Conservation (phyloP, 2,888 invertebrate species). For the Drosophila quinaria region DNA sequence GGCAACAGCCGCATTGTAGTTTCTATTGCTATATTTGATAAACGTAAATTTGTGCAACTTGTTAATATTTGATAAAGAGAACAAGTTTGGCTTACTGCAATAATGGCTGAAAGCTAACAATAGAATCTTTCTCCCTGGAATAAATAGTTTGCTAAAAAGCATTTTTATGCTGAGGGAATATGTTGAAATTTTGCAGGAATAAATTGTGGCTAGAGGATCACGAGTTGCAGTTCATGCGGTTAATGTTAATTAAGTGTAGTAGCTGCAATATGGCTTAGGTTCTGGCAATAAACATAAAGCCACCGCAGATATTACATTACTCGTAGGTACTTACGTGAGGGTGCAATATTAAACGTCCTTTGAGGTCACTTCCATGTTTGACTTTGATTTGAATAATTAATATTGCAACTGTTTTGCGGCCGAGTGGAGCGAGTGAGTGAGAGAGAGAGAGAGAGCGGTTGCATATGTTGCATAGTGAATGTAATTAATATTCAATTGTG, state of each 20-base stretch:
- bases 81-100: slow-evolving; percentile 66
- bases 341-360: slow-evolving; percentile 34
- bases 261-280: slow-evolving; percentile 18
- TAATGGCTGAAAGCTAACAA: slow-evolving; percentile 39
- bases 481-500: slow-evolving; percentile 53
- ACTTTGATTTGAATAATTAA: slow-evolving; percentile 56
- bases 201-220: background rate
- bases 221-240: slow-evolving; percentile 29
- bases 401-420: slow-evolving; percentile 38
- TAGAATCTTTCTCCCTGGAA: background rate
- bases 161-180: background rate
- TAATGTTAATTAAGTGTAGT: slow-evolving; percentile 42
- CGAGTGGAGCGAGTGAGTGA: background rate
- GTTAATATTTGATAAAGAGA: slow-evolving; percentile 71
- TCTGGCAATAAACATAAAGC: slow-evolving; percentile 5
- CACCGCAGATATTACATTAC: background rate
- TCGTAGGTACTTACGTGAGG: background rate
- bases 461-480: slow-evolving; percentile 40
- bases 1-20: slow-evolving; percentile 4
- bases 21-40: slow-evolving; percentile 45
- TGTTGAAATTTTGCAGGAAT: background rate
- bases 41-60: slow-evolving; percentile 64
- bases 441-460: background rate
- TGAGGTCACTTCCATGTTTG: slow-evolving; percentile 31
- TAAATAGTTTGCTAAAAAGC: background rate